Percentiles rank a stretch among this genome's conserved stretches.
phyloP scores from a whole-genome alignment of 2,113 vertebrate genomes.

The Boleophthalmus pectinirostris region DNA sequence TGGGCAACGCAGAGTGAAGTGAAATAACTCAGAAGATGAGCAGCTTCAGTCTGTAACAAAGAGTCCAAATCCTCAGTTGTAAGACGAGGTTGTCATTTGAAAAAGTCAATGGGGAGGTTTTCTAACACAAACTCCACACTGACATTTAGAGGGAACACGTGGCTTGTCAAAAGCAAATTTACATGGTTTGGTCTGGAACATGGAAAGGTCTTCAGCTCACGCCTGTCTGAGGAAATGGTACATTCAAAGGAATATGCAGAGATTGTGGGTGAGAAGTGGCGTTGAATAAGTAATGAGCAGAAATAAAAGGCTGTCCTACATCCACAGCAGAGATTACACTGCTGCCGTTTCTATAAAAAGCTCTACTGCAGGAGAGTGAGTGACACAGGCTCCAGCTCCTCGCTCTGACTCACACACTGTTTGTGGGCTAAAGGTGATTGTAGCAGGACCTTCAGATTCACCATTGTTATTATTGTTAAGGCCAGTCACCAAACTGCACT shows the following conservation, averaged over 20 bases:
- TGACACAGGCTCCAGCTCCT: slow-evolving; percentile 45
- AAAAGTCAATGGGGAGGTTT: slow-evolving; percentile 1
- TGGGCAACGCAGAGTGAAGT: neutral
- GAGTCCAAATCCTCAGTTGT: neutral
- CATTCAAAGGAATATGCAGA: slow-evolving; percentile 43
- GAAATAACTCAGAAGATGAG: neutral
- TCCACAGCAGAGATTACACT: slow-evolving; percentile 69
- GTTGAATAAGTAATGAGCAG: slow-evolving; percentile 67
- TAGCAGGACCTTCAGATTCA: slow-evolving; percentile 50
- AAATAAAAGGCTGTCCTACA: slow-evolving; percentile 69
- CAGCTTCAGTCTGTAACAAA: neutral
- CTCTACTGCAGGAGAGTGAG: slow-evolving; percentile 63
- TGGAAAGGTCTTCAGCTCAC: slow-evolving; percentile 17
- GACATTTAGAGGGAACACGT: slow-evolving; percentile 25
- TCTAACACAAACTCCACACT: neutral
- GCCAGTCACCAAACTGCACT: slow-evolving; percentile 44
- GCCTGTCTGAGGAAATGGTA: slow-evolving; percentile 27
- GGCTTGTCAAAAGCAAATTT: slow-evolving; percentile 6
- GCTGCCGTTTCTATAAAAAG: slow-evolving; percentile 71
- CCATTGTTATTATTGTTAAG: slow-evolving; percentile 46
- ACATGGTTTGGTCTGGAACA: slow-evolving; percentile 2
- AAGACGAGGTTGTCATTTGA: neutral
- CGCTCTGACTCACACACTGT: slow-evolving; percentile 24
- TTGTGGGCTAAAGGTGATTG: slow-evolving; percentile 52
- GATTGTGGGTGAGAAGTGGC: slow-evolving; percentile 56